Evolutionary conservation across 2,797 vertebrate genomes (phyloP).

Genomic region (Amniataba percoides): DNA sequence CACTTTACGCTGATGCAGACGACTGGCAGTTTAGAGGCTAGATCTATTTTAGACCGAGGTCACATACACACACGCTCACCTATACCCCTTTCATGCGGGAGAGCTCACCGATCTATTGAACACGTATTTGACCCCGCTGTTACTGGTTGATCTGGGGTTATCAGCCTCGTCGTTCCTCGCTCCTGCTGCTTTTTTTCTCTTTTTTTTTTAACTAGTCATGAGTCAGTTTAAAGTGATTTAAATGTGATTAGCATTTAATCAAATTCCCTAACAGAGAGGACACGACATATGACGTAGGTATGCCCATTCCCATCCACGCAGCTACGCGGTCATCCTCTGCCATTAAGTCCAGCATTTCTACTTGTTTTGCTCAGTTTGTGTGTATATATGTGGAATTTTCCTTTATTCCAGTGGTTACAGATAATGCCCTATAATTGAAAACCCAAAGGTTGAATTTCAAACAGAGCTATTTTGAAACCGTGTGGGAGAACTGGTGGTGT

Average conservation of each 20-base stretch:
- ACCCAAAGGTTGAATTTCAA: not conserved
- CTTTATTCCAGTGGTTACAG: not conserved
- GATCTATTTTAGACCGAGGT: constrained; percentile 65
- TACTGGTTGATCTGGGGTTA: not conserved
- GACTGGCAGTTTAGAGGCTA: constrained; percentile 48
- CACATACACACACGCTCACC: constrained; percentile 22
- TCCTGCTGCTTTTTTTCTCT: not conserved
- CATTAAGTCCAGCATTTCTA: not conserved
- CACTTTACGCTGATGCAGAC: constrained; percentile 72
- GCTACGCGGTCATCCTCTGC: not conserved
- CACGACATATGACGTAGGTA: not conserved
- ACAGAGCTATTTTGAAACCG: not conserved
- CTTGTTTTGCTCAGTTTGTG: not conserved
- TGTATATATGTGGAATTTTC: constrained; percentile 9
- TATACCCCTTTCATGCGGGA: constrained; percentile 20
- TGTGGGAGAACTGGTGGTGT: not conserved
- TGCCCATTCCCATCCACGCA: not conserved
- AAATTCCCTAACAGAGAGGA: not conserved
- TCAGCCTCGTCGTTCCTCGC: not conserved
- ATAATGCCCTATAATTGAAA: not conserved
- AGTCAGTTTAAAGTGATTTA: constrained; percentile 13
- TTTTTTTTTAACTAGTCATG: constrained; percentile 2
- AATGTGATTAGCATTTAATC: constrained; percentile 10
- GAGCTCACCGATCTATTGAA: constrained; percentile 3
- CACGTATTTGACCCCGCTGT: not conserved